Conservation (phyloP, 23 tunicate species). For the Corella eumyota region DNA sequence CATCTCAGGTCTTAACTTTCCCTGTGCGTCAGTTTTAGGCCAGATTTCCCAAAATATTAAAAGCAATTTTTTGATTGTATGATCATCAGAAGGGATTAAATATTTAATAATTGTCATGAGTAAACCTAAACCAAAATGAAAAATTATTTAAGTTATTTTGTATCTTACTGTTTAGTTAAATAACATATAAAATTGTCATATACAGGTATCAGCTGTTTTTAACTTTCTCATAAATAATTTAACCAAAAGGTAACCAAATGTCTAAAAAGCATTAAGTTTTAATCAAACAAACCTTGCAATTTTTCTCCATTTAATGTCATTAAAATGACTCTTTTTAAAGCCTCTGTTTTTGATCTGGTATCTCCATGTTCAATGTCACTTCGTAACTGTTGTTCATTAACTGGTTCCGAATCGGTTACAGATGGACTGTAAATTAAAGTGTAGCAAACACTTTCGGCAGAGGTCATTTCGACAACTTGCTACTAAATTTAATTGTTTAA, state of each 20-base stretch:
- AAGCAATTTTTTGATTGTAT: slow-evolving; percentile 84
- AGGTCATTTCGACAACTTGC: no score
- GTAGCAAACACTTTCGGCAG: slow-evolving; percentile 98
- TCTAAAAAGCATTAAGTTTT: no score
- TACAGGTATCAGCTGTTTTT: no score
- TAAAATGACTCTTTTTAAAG: slow-evolving; percentile 81
- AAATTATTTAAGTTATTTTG: no score
- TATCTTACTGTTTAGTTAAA: no score
- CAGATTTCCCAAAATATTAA: slow-evolving; percentile 98
- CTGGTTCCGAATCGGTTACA: slow-evolving; percentile 81
- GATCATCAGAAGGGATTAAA: slow-evolving; percentile 91
- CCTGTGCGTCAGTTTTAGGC: slow-evolving; percentile 95
- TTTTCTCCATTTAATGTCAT: slow-evolving; percentile 99
- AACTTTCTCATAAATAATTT: no score
- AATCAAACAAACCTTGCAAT: slow-evolving; percentile 79
- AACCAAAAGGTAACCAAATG: no score
- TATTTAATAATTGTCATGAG: slow-evolving; percentile 95
- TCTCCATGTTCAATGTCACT: slow-evolving; percentile 96
- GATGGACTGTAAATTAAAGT: slow-evolving; percentile 89
- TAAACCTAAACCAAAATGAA: slow-evolving; percentile 33
- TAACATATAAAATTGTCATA: no score
- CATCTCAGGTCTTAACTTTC: slow-evolving; percentile 92
- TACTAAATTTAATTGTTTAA: no score
- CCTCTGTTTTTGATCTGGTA: slow-evolving; percentile 79
- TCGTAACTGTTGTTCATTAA: slow-evolving; percentile 74